Evolutionary conservation across 2,797 vertebrate genomes (phyloP).

Genomic region (Phrynocephalus vlangalii): DNA sequence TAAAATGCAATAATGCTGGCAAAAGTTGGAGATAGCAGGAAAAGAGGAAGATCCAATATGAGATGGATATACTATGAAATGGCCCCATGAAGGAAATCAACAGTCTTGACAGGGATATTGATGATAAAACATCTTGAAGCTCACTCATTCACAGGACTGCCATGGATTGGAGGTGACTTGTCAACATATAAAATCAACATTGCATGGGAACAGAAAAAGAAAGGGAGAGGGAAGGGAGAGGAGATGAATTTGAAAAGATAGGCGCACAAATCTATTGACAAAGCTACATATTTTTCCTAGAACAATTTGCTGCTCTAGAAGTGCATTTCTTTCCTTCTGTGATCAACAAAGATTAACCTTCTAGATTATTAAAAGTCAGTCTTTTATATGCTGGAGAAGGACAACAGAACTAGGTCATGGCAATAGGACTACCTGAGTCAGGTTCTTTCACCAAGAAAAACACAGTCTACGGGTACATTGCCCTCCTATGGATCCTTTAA

Average conservation of each 20-base stretch:
- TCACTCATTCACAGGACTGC: no score
- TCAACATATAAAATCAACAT: no score
- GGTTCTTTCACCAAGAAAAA: background rate
- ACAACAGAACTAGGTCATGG: background rate
- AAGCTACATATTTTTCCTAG: background rate
- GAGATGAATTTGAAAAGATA: background rate
- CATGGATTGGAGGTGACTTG: no score
- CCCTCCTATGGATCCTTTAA: background rate
- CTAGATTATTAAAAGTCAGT: background rate
- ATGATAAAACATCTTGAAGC: no score
- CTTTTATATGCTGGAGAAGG: background rate
- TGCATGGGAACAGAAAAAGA: no score
- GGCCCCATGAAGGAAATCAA: no score
- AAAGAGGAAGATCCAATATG: no score
- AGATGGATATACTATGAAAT: no score
- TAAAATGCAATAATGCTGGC: no score
- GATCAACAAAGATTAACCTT: background rate
- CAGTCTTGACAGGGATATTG: no score
- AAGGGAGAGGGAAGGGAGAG: no score
- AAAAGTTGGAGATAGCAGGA: no score
- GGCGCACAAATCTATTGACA: background rate
- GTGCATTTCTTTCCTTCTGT: background rate
- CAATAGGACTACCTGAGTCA: background rate
- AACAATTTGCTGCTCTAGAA: conserved; percentile 1
- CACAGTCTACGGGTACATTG: background rate